phyloP scores from a whole-genome alignment of 2,888 invertebrate genomes.

The Apodemia hepburni region DNA sequence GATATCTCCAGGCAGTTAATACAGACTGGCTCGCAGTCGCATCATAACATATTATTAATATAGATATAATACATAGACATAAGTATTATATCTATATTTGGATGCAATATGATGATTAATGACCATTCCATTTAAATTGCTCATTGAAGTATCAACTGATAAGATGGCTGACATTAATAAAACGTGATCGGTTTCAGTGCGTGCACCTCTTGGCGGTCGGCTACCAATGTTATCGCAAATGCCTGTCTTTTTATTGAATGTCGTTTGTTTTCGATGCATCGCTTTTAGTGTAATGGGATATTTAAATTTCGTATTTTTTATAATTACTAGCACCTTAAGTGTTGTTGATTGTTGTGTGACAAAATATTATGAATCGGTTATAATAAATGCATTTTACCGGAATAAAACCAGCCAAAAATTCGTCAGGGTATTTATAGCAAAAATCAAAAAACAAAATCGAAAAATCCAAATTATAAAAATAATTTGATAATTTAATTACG shows the following conservation, averaged over 20 bases:
- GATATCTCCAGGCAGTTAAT: constrained; percentile 8
- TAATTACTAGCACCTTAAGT: not conserved
- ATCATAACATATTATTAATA: too few relatives aligned
- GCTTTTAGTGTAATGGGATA: constrained; percentile 1
- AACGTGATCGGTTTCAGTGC: constrained; percentile 25
- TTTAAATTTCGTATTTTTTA: not conserved
- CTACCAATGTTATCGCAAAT: constrained; percentile 28
- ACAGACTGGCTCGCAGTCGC: constrained; percentile 1
- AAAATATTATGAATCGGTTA: too few relatives aligned
- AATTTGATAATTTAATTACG: too few relatives aligned
- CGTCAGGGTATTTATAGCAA: too few relatives aligned
- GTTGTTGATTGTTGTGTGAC: too few relatives aligned
- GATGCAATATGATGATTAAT: constrained; percentile 23
- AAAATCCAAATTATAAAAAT: too few relatives aligned
- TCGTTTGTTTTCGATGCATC: constrained; percentile 21
- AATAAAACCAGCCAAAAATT: too few relatives aligned
- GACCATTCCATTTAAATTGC: constrained; percentile 25
- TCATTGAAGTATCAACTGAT: constrained; percentile 29
- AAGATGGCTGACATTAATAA: constrained; percentile 30
- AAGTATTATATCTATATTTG: constrained; percentile 11
- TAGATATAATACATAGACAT: too few relatives aligned
- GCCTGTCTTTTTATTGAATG: constrained; percentile 24
- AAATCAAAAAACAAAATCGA: too few relatives aligned
- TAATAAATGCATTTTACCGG: too few relatives aligned
- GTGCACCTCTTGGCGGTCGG: constrained; percentile 23